These are phyloP conservation scores for Diglossa brunneiventris DNA, from an alignment of 2,113 vertebrate genomes.

Conservation along the genomic window DNA sequence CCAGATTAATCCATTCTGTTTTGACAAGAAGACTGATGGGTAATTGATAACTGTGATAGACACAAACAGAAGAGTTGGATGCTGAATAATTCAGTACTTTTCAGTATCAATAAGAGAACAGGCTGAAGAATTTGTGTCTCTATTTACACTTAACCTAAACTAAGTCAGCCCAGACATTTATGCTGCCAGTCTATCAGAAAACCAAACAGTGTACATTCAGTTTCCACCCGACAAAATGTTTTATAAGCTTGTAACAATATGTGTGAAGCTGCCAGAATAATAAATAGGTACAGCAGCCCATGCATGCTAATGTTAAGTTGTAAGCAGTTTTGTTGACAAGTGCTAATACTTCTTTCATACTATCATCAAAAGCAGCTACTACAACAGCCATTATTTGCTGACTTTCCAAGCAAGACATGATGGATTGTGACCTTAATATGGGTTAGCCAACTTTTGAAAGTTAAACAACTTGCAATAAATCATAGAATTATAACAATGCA, in stretches of 20 bases:
- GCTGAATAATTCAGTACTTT: constrained; percentile 88
- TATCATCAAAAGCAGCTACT: constrained; percentile 99
- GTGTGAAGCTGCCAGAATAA: constrained; percentile 99
- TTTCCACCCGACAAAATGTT: constrained; percentile 93
- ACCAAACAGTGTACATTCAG: constrained; percentile 91
- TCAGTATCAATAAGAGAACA: constrained; percentile 86
- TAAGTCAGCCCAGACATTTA: constrained; percentile 83
- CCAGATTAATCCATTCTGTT: constrained; percentile 88
- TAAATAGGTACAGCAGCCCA: constrained; percentile 97
- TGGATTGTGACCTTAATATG: constrained; percentile 99
- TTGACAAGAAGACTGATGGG: constrained; percentile 86
- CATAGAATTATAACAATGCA: constrained; percentile 99
- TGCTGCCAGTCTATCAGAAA: constrained; percentile 94
- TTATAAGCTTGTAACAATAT: constrained; percentile 96
- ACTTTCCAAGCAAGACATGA: constrained; percentile 98
- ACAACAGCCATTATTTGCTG: constrained; percentile 97
- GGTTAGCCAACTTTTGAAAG: constrained; percentile 99
- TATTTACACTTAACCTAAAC: constrained; percentile 88
- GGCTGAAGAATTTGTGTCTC: constrained; percentile 84
- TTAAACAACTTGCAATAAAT: constrained; percentile 99
- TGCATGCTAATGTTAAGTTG: constrained; percentile 99
- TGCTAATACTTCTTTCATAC: constrained; percentile 99
- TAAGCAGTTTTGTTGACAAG: constrained; percentile 99
- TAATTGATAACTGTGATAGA: constrained; percentile 90
- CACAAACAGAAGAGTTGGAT: constrained; percentile 86